phyloP scores from a whole-genome alignment of 2,797 vertebrate species.

The Capromys pilorides region DNA sequence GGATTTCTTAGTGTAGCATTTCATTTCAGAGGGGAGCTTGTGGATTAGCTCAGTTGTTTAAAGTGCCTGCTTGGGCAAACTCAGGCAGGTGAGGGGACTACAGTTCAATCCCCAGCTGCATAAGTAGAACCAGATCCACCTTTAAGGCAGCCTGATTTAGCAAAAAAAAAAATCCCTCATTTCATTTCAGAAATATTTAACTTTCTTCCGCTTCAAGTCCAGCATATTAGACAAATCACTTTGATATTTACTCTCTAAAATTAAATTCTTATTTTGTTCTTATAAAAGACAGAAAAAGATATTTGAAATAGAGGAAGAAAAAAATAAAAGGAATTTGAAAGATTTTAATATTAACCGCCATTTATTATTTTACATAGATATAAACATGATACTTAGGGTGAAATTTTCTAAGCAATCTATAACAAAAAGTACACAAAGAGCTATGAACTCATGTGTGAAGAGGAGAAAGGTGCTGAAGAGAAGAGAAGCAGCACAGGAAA shows the following conservation, averaged over 20 bases:
- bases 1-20: not conserved
- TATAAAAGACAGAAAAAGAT: not conserved
- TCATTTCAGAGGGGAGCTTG: no score
- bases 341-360: not conserved
- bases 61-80: no score
- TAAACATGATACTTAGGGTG: not conserved
- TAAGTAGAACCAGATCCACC: no score
- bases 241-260: constrained; percentile 3
- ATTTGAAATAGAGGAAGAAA: not conserved
- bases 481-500: not conserved
- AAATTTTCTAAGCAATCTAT: not conserved
- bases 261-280: constrained; percentile 10
- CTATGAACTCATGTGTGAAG: not conserved
- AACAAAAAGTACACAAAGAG: not conserved
- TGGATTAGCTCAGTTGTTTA: no score
- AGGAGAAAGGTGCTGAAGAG: not conserved
- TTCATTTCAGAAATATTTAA: not conserved
- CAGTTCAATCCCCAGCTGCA: no score
- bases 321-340: not conserved
- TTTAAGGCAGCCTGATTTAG: no score
- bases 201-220: constrained; percentile 3
- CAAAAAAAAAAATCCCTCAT: no score
- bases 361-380: not conserved
- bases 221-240: not conserved
- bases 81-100: no score